Evolutionary conservation across 2,888 invertebrate species (phyloP), one percentile per base, ranked within the genome.

Genomic region (Phaedon cochleariae): DNA sequence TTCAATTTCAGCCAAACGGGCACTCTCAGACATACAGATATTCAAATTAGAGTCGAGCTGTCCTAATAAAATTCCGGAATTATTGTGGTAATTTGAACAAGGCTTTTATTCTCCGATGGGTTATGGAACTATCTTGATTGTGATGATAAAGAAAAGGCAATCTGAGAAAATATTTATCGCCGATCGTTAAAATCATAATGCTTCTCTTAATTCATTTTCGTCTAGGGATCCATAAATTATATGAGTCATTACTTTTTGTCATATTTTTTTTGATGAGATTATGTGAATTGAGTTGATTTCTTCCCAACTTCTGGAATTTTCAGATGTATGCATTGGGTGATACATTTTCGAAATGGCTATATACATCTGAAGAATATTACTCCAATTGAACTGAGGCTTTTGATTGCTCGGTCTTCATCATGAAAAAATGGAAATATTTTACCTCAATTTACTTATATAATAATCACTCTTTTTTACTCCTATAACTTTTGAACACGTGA

Each of bases 11-110:
- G 48, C 62, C 59, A 18, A 34, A 10, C 20, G 48, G 57, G 45
- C 61, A 37, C 57, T 53, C 49, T 65, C 37, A 54, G 22, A 62
- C 48, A 54, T 20, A 59, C 57, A 31, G 57, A 66, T 66, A 66
- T 66, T 66, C 52, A 66, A 66, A 66, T 62, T 45, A 62, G 59
- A 55, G 46, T 59, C 55, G 66, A 65, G 48, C 66, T 66, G 66
- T 66, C 62, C 51, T 55, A 66, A 66, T 66, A 66, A 66, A 66
- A 59, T 59, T 48, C 51, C 12, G 48, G 55, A 66, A 59, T 66
- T 66, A 66, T 62, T 45, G 62, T 59, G 59, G 66, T 66, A 61
- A 66, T 66, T 66, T 59, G 53, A 59, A 66, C 54, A 55, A 62
- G 62, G 59, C 45, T 62, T 57, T 62, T 66, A 66, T 58, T 21